Base-by-base conservation (phyloP, 2,888 invertebrate genomes). In the Cosmia pyralina region DNA sequence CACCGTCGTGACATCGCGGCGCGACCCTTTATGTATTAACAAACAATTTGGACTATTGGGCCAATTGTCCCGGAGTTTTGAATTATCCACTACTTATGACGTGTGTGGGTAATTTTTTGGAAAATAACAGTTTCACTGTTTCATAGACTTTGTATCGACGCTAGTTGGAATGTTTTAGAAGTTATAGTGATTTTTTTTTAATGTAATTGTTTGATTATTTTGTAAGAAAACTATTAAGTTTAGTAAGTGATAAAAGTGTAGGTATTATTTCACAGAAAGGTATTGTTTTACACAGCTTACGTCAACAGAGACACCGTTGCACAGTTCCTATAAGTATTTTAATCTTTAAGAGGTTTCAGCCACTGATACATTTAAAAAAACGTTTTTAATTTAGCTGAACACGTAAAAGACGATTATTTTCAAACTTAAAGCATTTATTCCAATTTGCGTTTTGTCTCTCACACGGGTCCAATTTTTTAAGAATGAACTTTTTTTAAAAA, bases 241-340 rank as follows among this genome's bases (percentile, higher is more conserved):
- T 53, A 22, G 10, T 44, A 22, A 41, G 69, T 81, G 76, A 52
- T 60, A 22, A 44, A n/a, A 17, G 41, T 48, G 50, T 48, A 58
- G 62, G 41, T 74, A 65, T 38, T 53, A n/a, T 60, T 55, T 17
- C 6, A 19, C 3, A 58, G n/a, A 4, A 28, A 34, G 28, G 46
- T 52, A 41, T 52, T 52, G 58, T 76, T 58, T 46, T 28, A 48
- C 6, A 3, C 34, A 13, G 5, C 13, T 48, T 7, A 11, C 11
- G 41, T 19, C 6, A 59, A 2, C 28, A 53, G 41, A 59, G 34
- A 53, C 53, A 64, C 0, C 7, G 5, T 55, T 80, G 59, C 64
- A 79, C 74, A 73, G 53, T 77, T 73, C 50, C 74, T 73, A 64
- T 59, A 41, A 1, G 41, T 41, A 38, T 5, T 28, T 19, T 46